These are phyloP conservation scores for Megaceryle maxima DNA, from an alignment of 2,113 vertebrate genomes.

Conservation along the genomic window DNA sequence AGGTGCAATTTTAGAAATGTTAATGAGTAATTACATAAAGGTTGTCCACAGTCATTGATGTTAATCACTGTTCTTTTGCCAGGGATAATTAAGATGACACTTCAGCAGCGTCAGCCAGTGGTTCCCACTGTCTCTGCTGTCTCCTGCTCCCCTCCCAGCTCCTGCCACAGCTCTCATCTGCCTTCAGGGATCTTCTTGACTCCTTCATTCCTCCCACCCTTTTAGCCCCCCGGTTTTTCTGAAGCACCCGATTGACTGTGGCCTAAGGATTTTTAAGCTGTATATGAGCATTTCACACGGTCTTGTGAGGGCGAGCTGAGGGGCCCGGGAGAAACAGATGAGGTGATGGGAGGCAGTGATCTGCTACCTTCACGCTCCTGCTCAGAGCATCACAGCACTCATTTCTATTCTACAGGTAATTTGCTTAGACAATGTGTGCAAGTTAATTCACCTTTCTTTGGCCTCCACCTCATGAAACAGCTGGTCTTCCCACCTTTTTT, in stretches of 20 bases:
- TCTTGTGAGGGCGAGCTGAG: background rate
- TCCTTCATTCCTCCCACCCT: background rate
- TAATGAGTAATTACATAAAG: conserved; percentile 70
- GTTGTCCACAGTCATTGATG: conserved; percentile 53
- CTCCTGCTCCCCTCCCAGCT: background rate
- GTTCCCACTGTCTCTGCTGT: background rate
- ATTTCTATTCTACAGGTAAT: background rate
- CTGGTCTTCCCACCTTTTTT: background rate
- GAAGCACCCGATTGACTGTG: background rate
- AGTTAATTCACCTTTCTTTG: background rate
- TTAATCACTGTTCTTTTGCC: conserved; percentile 67
- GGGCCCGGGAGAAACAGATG: background rate
- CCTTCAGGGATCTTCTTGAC: background rate
- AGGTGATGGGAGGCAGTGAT: background rate
- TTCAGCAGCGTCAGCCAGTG: conserved; percentile 24
- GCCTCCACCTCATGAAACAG: background rate
- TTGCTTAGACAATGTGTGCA: background rate
- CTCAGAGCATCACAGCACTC: background rate
- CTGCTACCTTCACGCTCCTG: background rate
- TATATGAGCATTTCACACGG: background rate
- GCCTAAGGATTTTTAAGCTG: background rate
- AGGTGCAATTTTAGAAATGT: conserved; percentile 67
- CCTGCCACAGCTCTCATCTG: background rate
- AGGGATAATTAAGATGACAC: conserved; percentile 53
- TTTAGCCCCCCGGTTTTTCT: background rate